phyloP scores from a whole-genome alignment of 1,140 invertebrate genomes.

The Argopecten irradians region DNA sequence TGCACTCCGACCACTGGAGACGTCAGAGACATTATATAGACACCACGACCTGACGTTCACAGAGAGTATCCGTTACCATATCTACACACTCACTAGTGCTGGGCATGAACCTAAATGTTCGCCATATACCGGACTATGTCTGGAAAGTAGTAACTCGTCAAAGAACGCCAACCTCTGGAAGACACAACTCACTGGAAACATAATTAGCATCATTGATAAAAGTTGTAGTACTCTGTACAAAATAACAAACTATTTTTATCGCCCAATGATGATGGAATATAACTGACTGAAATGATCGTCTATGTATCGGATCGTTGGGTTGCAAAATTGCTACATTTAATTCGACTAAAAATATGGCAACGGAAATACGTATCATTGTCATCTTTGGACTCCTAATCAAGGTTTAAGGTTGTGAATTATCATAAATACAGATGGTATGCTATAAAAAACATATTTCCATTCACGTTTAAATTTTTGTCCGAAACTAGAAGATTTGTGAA shows the following conservation, averaged over 20 bases:
- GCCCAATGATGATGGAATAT: background rate
- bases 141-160: background rate
- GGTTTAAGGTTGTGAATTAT: too few species aligned
- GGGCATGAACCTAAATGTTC: background rate
- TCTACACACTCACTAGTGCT: background rate
- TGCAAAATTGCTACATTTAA: too few species aligned
- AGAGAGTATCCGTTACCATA: background rate
- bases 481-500: too few species aligned
- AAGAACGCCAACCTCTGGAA: background rate
- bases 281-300: background rate
- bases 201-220: background rate
- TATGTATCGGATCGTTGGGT: too few species aligned
- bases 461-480: too few species aligned
- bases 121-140: background rate
- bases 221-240: background rate
- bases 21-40: background rate
- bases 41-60: background rate
- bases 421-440: too few species aligned
- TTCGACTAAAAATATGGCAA: too few species aligned
- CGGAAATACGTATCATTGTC: too few species aligned
- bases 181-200: background rate
- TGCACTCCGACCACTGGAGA: background rate
- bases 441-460: too few species aligned
- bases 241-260: background rate
- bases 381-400: too few species aligned